Conservation (phyloP, 53 echinoderm and acorn worm species). For the Holothuria leucospilota region DNA sequence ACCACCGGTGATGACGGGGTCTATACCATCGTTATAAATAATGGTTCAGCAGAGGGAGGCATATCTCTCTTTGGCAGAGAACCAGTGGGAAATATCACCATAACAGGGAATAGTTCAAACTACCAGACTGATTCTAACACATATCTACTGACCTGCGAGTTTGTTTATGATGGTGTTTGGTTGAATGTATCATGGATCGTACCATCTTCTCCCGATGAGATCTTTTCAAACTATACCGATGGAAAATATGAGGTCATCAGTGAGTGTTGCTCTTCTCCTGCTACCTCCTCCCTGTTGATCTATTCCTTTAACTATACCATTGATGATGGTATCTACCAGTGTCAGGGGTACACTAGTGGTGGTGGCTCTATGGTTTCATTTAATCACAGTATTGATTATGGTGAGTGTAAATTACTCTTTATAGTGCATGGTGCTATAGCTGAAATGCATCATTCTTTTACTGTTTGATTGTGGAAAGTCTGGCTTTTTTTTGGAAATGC, state of each 20-base stretch:
- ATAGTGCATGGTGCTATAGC: too few relatives aligned
- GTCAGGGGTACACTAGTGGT: slow-evolving; percentile 36
- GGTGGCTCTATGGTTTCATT: neutral
- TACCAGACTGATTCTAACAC: neutral
- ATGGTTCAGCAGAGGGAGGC: neutral
- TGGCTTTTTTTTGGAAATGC: too few relatives aligned
- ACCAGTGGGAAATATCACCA: neutral
- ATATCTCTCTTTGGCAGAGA: too few relatives aligned
- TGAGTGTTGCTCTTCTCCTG: neutral
- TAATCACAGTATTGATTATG: too few relatives aligned
- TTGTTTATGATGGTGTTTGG: slow-evolving; percentile 5
- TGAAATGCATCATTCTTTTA: too few relatives aligned
- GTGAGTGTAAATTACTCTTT: too few relatives aligned
- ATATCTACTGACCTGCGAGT: neutral
- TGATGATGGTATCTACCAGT: neutral
- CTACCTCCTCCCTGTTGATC: neutral
- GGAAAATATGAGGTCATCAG: slow-evolving; percentile 7
- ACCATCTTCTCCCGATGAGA: neutral
- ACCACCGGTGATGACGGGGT: neutral
- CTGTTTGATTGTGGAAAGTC: too few relatives aligned
- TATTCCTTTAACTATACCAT: slow-evolving; percentile 16
- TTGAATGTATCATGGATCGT: neutral
- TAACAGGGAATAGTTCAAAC: neutral
- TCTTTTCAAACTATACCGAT: neutral
- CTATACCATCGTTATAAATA: neutral